Conservation (phyloP, 1,140 invertebrate genomes). For the Eubasilissa regina region DNA sequence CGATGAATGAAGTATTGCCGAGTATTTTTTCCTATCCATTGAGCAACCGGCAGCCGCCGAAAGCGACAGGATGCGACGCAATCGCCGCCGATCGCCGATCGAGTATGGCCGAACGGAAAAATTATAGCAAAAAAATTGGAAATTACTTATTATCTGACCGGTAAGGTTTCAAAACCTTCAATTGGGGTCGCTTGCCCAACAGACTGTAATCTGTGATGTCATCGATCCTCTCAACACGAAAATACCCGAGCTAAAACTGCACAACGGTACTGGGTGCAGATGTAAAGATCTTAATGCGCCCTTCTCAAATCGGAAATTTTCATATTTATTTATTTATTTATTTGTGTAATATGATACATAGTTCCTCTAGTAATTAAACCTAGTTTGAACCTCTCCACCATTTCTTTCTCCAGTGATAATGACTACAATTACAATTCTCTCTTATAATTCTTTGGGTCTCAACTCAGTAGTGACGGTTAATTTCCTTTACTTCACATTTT, state of each 20-base stretch:
- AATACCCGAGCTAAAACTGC: slow-evolving; percentile 17
- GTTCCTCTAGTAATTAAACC: no score
- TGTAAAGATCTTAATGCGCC: no score
- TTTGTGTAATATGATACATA: no score
- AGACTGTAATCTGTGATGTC: slow-evolving; percentile 56
- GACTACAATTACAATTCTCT: no score
- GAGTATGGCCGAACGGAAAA: slow-evolving; percentile 25
- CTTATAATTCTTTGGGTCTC: no score
- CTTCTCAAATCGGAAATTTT: no score
- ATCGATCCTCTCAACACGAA: slow-evolving; percentile 45
- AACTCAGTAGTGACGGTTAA: no score
- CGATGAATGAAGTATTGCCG: slow-evolving; percentile 40
- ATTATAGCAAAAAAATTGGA: slow-evolving; percentile 51
- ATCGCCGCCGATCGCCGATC: slow-evolving; percentile 30
- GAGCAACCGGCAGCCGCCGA: slow-evolving; percentile 3
- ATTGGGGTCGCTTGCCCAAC: slow-evolving; percentile 56
- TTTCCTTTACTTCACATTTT: no score
- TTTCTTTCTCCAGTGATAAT: no score
- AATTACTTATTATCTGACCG: slow-evolving; percentile 48
- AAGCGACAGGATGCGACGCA: slow-evolving; percentile 42
- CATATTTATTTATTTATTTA: no score
- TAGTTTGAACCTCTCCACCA: no score
- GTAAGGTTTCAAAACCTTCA: slow-evolving; percentile 47
- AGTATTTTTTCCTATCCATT: slow-evolving; percentile 13
- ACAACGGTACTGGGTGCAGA: neutral